Evolutionary conservation across 2,888 invertebrate species (phyloP), one percentile per base, ranked within the genome.

Genomic region (Oscheius onirici): DNA sequence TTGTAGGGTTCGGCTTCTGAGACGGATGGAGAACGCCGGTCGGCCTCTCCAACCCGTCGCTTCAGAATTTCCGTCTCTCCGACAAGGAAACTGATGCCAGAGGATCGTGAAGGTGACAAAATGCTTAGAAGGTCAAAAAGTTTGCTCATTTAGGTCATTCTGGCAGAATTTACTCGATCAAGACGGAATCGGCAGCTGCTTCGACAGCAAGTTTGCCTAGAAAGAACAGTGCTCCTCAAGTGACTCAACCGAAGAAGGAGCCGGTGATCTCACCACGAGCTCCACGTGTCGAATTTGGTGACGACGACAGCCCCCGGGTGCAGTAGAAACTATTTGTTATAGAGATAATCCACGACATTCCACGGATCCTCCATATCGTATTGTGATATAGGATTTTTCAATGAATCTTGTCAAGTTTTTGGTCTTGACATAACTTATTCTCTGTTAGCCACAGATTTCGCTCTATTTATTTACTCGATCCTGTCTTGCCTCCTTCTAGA

Each of bases 11-110:
- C 52, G 3, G 66, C 66, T 20, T 66, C 52, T 17, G 66, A 66
- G 28, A 66, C 54, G 11, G 66, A 49, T 15, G 26, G 46, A 13
- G 61, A 66, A 44, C 34, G 63, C 8, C 51, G 49, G 1, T 70
- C 70, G 5, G 15, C 52, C 34, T 76, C 78, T 15, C 79, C 80
- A 0, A 78, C 80, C 22, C 77, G 79, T 43, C 71, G 86, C 6
- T 86, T 86, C 76, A 74, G 86, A 44, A 86, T 86, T 44, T 84
- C 85, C 1, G 84, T 86, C 6, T 85, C 84, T 13, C 86, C 86
- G 10, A 86, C 86, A 2, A 75, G 84, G 51, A 73, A 74, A 58
- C 24, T 86, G 24, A 28, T 46, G 15, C 68, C 78, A 8, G 60
- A 72, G 8, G 72, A 78, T n/a, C 63, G 74, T 20, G 77, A 75